Conservation (phyloP, 64 coral and sea anemone genomes). For the Hydrozoanthus tunicans region DNA sequence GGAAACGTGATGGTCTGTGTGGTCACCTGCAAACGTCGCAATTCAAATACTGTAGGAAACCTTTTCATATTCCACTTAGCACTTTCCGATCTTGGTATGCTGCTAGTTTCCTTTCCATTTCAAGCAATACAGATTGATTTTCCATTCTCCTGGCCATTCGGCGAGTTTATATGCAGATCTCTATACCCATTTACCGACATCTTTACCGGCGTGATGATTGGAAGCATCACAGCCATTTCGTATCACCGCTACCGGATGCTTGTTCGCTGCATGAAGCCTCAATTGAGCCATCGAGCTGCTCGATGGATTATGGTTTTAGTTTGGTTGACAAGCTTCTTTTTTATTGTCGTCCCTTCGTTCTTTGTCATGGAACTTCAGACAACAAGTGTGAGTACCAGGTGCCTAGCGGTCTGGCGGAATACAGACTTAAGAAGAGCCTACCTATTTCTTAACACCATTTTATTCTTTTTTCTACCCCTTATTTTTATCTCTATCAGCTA, state of each 20-base stretch:
- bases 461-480: constrained; percentile 21
- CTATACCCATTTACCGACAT: constrained; percentile 63
- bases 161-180: constrained; percentile 57
- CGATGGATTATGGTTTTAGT: constrained; percentile 71
- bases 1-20: constrained; percentile 76
- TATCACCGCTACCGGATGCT: constrained; percentile 84
- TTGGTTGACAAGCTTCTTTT: constrained; percentile 58
- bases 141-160: constrained; percentile 79
- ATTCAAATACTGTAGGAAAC: constrained; percentile 56
- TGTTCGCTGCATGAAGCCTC: constrained; percentile 64
- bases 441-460: background rate
- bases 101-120: constrained; percentile 58
- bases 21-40: constrained; percentile 65
- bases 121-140: constrained; percentile 54
- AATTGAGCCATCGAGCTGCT: constrained; percentile 53
- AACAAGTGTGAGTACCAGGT: background rate
- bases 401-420: background rate
- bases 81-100: constrained; percentile 66
- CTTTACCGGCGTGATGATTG: constrained; percentile 62
- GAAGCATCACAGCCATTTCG: constrained; percentile 76
- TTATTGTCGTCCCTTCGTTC: constrained; percentile 65
- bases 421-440: background rate
- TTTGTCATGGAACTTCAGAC: constrained; percentile 69
- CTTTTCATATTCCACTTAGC: constrained; percentile 72
- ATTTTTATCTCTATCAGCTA: constrained; percentile 15